Base-by-base conservation (phyloP, 2,113 vertebrate genomes). In the Spermophilus dauricus region DNA sequence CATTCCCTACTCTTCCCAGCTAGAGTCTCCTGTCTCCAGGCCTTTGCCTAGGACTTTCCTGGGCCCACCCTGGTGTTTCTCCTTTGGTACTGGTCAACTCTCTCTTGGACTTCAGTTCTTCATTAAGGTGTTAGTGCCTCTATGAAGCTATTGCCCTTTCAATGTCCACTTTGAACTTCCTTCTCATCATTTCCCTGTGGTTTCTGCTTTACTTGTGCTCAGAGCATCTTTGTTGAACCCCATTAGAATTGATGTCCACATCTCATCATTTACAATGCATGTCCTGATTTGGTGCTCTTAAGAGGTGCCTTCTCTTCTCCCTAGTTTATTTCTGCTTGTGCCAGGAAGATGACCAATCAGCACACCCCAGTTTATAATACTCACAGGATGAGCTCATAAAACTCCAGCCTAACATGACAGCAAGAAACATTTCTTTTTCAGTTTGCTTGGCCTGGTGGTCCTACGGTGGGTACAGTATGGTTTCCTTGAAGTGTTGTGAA, bases 401-500 rank as follows among this genome's bases (percentile, higher is more conserved):
- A 63, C 51, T 58, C 48, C 42, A 78, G 37, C 77, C 32, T 70
- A 73, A 90, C 69, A 70, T 20, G 78, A 58, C 22, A 69, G 53
- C 75, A 84, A 77, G 51, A 91, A 83, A 94, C 39, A 28, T 70
- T 70, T 61, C 22, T 26, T 85, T 81, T 90, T 90, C n/a, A 82
- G 39, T 18, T 73, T 39, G 17, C 5, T 86, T 34, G 51, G 24
- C 8, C 0, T 12, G 45, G 51, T 26, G 80, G 72, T 28, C 37
- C 63, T 93, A 2, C 61, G 32, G 45, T n/a, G 37, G 83, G n/a
- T 45, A 75, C 8, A 70, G 9, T 80, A 53, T 26, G 48, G 56
- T 89, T 94, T 70, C 48, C 80, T 97, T 72, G 48, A 65, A 89
- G 65, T 45, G 85, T 84, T 89, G 39, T 67, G 86, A 75, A 95